phyloP scores from a whole-genome alignment of 1,140 invertebrate species.

The Drosophila subobscura region DNA sequence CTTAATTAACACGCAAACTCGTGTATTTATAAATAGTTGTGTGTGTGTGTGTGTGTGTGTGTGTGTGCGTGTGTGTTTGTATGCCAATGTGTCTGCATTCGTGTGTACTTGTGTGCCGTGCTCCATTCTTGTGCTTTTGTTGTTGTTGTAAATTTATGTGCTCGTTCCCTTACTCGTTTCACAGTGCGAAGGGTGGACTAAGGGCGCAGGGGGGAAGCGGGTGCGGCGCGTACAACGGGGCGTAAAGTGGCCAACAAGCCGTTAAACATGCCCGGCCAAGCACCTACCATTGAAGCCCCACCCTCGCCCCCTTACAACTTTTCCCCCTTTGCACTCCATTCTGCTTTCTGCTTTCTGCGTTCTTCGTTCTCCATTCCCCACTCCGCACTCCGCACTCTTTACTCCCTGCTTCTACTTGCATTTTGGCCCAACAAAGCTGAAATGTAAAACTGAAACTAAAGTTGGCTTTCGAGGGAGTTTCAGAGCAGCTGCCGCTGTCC shows the following conservation, averaged over 20 bases:
- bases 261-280: constrained; percentile 60
- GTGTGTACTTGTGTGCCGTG: too few relatives aligned
- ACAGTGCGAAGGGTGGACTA: too few relatives aligned
- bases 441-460: constrained; percentile 34
- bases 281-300: constrained; percentile 9
- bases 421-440: constrained; percentile 1
- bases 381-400: neutral
- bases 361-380: neutral
- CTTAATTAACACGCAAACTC: too few relatives aligned
- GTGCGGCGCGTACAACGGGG: constrained; percentile 46
- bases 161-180: too few relatives aligned
- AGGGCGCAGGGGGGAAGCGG: neutral
- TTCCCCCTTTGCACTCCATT: neutral
- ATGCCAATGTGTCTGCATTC: too few relatives aligned
- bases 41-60: too few relatives aligned
- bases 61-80: too few relatives aligned
- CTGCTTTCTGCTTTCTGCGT: neutral
- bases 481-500: neutral
- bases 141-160: too few relatives aligned
- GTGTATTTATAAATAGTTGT: too few relatives aligned
- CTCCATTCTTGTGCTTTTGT: too few relatives aligned
- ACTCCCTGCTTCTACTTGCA: too few relatives aligned
- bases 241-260: constrained; percentile 78
- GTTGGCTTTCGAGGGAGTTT: constrained; percentile 27
- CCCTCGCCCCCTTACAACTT: neutral